These are phyloP conservation scores for Gymnoscopelus braueri DNA, from an alignment of 2,797 vertebrate genomes.

Conservation along the genomic window DNA sequence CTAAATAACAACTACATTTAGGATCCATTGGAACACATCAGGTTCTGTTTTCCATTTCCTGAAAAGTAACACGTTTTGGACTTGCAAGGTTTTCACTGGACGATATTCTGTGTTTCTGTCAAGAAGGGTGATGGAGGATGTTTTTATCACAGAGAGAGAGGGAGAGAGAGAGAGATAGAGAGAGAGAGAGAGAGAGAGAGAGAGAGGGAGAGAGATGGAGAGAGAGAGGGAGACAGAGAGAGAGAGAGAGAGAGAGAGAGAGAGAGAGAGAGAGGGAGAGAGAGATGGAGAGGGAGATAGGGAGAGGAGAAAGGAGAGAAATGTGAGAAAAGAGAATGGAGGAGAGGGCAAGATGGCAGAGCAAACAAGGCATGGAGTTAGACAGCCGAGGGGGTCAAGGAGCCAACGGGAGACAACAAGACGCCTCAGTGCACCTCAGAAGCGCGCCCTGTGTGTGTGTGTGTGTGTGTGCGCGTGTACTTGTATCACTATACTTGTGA, in stretches of 20 bases:
- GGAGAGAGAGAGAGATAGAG: background rate
- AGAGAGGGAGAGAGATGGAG: background rate
- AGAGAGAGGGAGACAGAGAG: background rate
- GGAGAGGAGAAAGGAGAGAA: background rate
- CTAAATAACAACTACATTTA: too few relatives aligned
- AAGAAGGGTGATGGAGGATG: too few relatives aligned
- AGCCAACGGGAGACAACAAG: constrained; percentile 17
- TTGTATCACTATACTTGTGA: background rate
- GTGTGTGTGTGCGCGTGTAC: background rate
- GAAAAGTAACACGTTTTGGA: too few relatives aligned
- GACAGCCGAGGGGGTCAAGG: constrained; percentile 32
- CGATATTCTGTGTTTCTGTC: too few relatives aligned
- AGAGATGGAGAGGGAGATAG: constrained; percentile 1
- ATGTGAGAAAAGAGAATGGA: constrained; percentile 15
- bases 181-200: background rate
- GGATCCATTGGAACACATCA: too few relatives aligned
- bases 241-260: background rate
- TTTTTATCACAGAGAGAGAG: too few relatives aligned
- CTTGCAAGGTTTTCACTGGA: too few relatives aligned
- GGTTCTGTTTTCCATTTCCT: too few relatives aligned
- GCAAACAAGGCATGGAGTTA: constrained; percentile 21
- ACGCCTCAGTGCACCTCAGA: constrained; percentile 36
- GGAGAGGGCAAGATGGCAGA: constrained; percentile 11
- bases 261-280: background rate
- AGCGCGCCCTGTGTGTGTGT: background rate